Evolutionary conservation across 1,140 invertebrate genomes (phyloP), one percentile per base, ranked within the genome.

Genomic region (Bombus huntii): DNA sequence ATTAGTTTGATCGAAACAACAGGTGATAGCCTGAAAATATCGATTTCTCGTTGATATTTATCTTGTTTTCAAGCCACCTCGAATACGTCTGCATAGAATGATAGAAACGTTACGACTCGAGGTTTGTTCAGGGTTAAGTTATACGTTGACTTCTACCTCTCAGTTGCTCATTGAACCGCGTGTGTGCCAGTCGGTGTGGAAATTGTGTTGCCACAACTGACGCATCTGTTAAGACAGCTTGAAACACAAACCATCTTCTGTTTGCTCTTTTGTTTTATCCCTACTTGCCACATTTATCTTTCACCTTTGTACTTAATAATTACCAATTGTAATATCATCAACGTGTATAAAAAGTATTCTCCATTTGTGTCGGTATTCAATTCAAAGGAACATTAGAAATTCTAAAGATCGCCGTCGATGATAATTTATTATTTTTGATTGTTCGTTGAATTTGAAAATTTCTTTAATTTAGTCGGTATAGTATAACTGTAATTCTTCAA

Each of bases 91-190:
- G 62, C 42, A 42, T 80, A 28, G 76, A 18, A 42, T 59, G 44
- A 31, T 65, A 73, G 66, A 73, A 72, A 80, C 76, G 74, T 34
- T 31, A 53, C 28, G 78, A 28, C 72, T 59, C 80, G 65, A 82
- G 70, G 68, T 73, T 72, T 34, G 34, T 13, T 76, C 72, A 81
- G 81, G 80, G 85, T 86, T 86, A 86, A 86, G 85, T 75, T 86
- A 82, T 76, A 72, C 80, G 71, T 83, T 86, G 85, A 86, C 85
- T 82, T 83, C 80, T 83, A 68, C 82, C 76, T 76, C 80, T 86
- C 66, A 34, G 53, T 39, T n/a, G 72, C 22, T 53, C 2, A 73
- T 75, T 47, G 78, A 81, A 53, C 75, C 53, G 47, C 37, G 83
- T 73, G 75, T 79, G 57, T 62, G 53, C 66, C 47, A 62, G 65